Percentiles rank a stretch among this genome's conserved stretches.
These are phyloP conservation scores for Ridgeia piscesae DNA, from an alignment of 1,140 invertebrate genomes.

Conservation along the genomic window DNA sequence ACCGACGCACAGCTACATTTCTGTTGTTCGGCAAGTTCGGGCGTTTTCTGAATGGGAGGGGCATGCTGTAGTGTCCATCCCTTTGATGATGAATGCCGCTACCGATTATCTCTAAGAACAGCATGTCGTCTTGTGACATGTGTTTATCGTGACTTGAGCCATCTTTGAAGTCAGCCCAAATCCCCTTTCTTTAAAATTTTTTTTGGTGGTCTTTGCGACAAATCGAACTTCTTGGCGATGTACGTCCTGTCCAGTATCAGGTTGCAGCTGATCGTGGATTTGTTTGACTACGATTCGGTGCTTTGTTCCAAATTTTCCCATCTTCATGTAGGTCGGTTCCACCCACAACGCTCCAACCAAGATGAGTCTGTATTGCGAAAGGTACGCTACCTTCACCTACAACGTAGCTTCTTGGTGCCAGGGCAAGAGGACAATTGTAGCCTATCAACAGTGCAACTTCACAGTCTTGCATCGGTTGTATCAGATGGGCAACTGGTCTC, in stretches of 20 bases:
- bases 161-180: conserved; percentile 11
- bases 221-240: not conserved
- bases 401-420: conserved; percentile 7
- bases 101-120: conserved; percentile 2
- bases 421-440: conserved; percentile 11
- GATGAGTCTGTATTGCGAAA: not conserved
- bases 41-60: conserved; percentile 8
- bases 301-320: not conserved
- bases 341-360: conserved; percentile 10
- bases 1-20: not conserved
- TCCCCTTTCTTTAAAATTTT: not conserved
- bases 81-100: not conserved
- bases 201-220: not conserved
- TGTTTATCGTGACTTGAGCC: not conserved
- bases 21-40: conserved; percentile 20
- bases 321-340: not conserved
- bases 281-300: not conserved
- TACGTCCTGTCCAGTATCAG: not conserved
- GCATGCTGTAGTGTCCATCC: not conserved
- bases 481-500: not conserved
- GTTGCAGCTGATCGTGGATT: not conserved
- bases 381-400: not conserved
- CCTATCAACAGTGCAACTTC: conserved; percentile 20
- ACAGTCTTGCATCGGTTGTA: conserved; percentile 11
- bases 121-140: not conserved